Base-by-base conservation (phyloP, 1,140 invertebrate species). In the Leptinotarsa texana region DNA sequence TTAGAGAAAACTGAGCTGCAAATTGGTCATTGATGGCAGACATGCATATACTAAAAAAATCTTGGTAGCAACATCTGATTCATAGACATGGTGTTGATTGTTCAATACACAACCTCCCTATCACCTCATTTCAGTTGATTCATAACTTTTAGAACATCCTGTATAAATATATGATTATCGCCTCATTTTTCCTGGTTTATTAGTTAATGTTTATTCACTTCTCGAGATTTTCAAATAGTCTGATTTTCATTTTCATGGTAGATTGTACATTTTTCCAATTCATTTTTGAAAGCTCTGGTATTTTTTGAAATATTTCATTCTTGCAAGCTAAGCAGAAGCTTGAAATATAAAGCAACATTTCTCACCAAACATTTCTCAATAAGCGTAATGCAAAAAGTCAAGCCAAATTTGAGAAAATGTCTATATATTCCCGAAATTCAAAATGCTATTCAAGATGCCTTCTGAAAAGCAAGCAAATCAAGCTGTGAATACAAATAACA, bases 401-500 rank as follows among this genome's bases (percentile, higher is more conserved):
- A 47, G 27, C 27, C 6, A 21, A 42, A 13, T 22, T 15, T n/a
- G n/a, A 49, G 17, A 22, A 18, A 18, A 33, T 49, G 67, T 67
- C 17, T 33, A 17, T 0, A 11, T n/a, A 15, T 13, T 22, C 21
- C 17, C 27, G 15, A 70, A 70, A 21, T 22, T 57, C 48, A 22
- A 70, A 70, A 70, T 27, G 47, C 24, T 2, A 22, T 22, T 57
- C 42, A 70, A 70, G 24, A 70, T 70, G 69, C 69, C 6, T 27
- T 27, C 4, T 13, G 13, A 18, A 70, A 70, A 48, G 42, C 69
- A 61, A 22, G 69, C 48, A 70, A 51, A 22, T 70, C 47, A 70
- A 70, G 69, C 69, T 70, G 69, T 70, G 49, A 70, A 57, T 21
- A 48, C 67, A 69, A n/a, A 18, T n/a, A 69, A 42, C 33, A 3